These are phyloP conservation scores for Taenaris catops DNA, from an alignment of 2,888 invertebrate species.

Conservation along the genomic window DNA sequence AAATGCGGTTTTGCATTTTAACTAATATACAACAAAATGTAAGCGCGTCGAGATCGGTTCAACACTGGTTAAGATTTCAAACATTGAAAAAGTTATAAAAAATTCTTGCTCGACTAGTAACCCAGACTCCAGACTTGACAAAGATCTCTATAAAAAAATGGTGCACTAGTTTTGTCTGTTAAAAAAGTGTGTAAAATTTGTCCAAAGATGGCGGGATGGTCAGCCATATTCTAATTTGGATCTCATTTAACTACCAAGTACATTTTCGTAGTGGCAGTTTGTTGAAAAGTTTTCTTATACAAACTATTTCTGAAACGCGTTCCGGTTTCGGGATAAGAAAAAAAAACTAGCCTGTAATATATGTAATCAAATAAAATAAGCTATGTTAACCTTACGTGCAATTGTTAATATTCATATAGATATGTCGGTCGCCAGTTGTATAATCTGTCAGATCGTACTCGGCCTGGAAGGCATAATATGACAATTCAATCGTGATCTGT, in stretches of 20 bases:
- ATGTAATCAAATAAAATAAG: conserved; percentile 15
- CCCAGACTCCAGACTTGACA: too few relatives aligned
- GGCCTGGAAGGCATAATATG: too few relatives aligned
- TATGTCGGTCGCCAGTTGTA: background rate
- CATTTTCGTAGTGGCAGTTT: conserved; percentile 36
- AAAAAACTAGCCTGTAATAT: conserved; percentile 13
- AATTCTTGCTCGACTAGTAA: too few relatives aligned
- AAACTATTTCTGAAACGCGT: conserved; percentile 14
- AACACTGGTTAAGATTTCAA: too few relatives aligned
- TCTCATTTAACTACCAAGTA: conserved; percentile 17
- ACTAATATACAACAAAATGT: too few relatives aligned
- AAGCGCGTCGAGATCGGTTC: too few relatives aligned
- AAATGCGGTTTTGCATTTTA: too few relatives aligned
- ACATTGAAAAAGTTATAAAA: too few relatives aligned
- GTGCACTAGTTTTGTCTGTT: too few relatives aligned
- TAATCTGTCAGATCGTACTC: background rate
- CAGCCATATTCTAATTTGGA: conserved; percentile 1
- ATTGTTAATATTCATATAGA: conserved; percentile 21
- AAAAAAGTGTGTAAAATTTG: background rate
- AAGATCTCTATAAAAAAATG: too few relatives aligned
- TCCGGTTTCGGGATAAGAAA: conserved; percentile 5
- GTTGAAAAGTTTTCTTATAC: conserved; percentile 22
- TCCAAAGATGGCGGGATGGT: background rate
- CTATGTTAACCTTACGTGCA: conserved; percentile 19
- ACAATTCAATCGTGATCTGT: too few relatives aligned